A percentile compares a stretch with the other conserved stretches of the same genome.
Conservation (phyloP, 2,797 vertebrate species). For the Parotocinclus haroldoi region DNA sequence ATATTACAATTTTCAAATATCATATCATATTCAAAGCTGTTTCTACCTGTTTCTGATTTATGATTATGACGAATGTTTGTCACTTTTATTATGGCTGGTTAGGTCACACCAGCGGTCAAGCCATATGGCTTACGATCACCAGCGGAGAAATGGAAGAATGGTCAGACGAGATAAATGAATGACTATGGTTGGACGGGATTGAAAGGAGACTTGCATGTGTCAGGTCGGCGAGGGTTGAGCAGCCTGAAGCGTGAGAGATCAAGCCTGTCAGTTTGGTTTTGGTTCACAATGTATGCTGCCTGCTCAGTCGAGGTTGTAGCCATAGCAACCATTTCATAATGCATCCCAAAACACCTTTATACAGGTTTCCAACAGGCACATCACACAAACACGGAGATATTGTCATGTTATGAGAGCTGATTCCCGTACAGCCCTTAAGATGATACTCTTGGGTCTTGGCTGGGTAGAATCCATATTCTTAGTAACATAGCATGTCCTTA, state of each 20-base stretch:
- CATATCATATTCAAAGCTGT: not conserved
- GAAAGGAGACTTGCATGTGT: slow-evolving; percentile 15
- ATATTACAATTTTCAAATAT: slow-evolving; percentile 22
- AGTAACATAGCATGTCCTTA: not conserved
- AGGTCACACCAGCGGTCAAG: too few relatives aligned
- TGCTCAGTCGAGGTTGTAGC: slow-evolving; percentile 64
- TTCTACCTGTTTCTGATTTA: not conserved
- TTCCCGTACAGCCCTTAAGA: slow-evolving; percentile 12
- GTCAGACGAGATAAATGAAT: too few relatives aligned
- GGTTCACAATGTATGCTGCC: slow-evolving; percentile 62
- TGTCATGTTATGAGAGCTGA: slow-evolving; percentile 13
- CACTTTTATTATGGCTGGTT: too few relatives aligned
- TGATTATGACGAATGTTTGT: too few relatives aligned
- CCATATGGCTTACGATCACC: too few relatives aligned
- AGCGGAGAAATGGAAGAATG: too few relatives aligned
- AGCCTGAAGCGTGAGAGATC: slow-evolving; percentile 59
- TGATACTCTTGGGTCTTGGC: slow-evolving; percentile 7
- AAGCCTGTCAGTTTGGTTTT: slow-evolving; percentile 67
- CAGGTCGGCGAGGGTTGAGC: slow-evolving; percentile 22
- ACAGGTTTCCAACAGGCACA: slow-evolving; percentile 51
- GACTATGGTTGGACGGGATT: not conserved
- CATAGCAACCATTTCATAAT: slow-evolving; percentile 77
- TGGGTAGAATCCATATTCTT: slow-evolving; percentile 14
- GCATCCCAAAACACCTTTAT: slow-evolving; percentile 68
- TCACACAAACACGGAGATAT: slow-evolving; percentile 10